These are phyloP conservation scores for Mugil cephalus DNA, from an alignment of 2,113 vertebrate genomes.

Conservation along the genomic window DNA sequence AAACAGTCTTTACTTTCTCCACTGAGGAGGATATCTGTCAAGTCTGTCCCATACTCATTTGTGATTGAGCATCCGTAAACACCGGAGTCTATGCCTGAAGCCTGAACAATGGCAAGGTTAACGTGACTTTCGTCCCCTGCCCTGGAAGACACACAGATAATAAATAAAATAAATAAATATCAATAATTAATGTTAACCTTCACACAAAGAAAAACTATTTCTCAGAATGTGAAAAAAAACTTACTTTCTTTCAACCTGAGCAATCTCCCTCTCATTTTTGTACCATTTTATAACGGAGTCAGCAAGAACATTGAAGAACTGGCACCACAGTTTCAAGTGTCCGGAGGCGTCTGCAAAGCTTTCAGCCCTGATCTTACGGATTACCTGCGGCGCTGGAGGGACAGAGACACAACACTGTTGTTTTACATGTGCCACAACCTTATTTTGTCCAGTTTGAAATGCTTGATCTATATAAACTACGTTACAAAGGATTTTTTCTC, in stretches of 20 bases:
- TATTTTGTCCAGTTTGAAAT: not conserved
- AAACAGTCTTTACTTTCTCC: slow-evolving; percentile 84
- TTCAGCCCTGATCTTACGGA: slow-evolving; percentile 95
- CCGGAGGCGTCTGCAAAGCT: slow-evolving; percentile 91
- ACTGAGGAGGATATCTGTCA: slow-evolving; percentile 92
- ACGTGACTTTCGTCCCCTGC: slow-evolving; percentile 92
- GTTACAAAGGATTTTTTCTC: not conserved
- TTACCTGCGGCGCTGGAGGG: slow-evolving; percentile 93
- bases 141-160: slow-evolving; percentile 78
- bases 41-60: slow-evolving; percentile 90
- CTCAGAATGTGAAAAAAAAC: not conserved
- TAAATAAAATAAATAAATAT: not conserved
- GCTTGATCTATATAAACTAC: not conserved
- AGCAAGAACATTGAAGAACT: slow-evolving; percentile 96
- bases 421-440: not conserved
- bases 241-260: slow-evolving; percentile 89
- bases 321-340: slow-evolving; percentile 98
- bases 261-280: slow-evolving; percentile 89
- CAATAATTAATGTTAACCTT: not conserved
- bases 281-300: slow-evolving; percentile 93
- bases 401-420: slow-evolving; percentile 12
- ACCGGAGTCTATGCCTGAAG: slow-evolving; percentile 89
- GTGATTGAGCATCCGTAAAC: slow-evolving; percentile 91
- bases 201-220: no score
- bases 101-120: slow-evolving; percentile 92